These are phyloP conservation scores for Oikopleura dioica DNA, from an alignment of 23 tunicate genomes.

Conservation along the genomic window DNA sequence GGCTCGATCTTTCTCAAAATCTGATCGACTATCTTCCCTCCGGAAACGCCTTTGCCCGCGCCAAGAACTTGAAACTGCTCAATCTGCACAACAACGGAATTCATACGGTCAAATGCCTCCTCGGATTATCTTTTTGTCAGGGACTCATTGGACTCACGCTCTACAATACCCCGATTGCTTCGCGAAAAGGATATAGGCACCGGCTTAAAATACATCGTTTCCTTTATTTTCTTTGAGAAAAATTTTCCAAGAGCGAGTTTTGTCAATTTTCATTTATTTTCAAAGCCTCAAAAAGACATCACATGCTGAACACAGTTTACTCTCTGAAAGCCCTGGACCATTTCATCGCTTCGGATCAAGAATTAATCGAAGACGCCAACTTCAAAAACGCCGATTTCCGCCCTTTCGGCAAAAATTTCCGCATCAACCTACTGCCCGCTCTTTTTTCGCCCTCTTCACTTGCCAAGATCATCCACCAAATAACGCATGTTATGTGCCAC, in stretches of 20 bases:
- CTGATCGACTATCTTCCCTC: not conserved
- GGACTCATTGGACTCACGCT: not conserved
- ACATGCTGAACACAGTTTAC: not conserved
- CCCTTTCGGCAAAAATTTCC: not conserved
- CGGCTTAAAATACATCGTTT: too few species aligned
- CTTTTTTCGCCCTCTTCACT: not conserved
- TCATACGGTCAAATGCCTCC: too few species aligned
- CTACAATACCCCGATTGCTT: not conserved
- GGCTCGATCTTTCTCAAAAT: not conserved
- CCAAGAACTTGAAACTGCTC: not conserved
- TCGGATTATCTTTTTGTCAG: too few species aligned
- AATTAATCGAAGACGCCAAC: slow-evolving; percentile 4
- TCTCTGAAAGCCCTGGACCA: not conserved
- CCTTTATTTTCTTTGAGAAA: not conserved
- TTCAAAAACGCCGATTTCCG: not conserved
- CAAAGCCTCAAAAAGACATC: not conserved
- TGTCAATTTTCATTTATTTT: not conserved
- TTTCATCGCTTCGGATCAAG: not conserved
- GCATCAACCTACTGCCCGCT: not conserved
- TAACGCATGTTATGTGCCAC: not conserved
- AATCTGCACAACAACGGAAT: not conserved
- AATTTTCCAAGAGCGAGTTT: not conserved
- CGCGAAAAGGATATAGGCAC: not conserved
- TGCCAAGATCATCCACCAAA: not conserved
- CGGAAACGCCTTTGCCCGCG: not conserved